Evolutionary conservation across 2,113 vertebrate genomes (phyloP).

Genomic region (Tamias sibiricus): DNA sequence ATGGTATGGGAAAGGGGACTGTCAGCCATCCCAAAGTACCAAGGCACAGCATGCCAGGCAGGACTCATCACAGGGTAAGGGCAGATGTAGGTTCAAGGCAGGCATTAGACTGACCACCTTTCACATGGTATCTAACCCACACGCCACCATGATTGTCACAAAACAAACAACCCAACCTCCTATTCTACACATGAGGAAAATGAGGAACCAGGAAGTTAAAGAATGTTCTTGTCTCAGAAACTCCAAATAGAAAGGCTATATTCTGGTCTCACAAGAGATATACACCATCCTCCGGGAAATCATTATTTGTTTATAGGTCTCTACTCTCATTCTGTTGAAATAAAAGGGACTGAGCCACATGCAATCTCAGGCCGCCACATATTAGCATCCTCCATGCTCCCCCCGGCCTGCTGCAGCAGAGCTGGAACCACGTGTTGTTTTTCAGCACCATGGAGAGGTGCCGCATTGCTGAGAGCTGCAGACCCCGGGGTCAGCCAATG

Average conservation of each 20-base stretch:
- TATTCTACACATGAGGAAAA: conserved; percentile 11
- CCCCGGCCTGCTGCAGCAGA: background rate
- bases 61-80: background rate
- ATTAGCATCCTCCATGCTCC: background rate
- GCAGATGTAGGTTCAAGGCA: background rate
- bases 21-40: background rate
- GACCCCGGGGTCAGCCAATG: background rate
- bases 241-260: background rate
- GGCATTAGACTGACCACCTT: background rate
- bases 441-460: conserved; percentile 73
- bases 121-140: background rate
- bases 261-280: background rate
- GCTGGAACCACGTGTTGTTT: background rate
- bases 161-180: background rate
- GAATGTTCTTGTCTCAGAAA: background rate
- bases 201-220: background rate
- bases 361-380: background rate
- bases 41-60: background rate
- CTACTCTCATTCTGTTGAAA: background rate
- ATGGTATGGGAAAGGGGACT: background rate
- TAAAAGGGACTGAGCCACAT: background rate
- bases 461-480: conserved; percentile 33
- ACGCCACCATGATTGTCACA: background rate
- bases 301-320: background rate
- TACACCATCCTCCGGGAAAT: background rate